Evolutionary conservation across 35 echinoderm and acorn worm species (phyloP), one percentile per base, ranked within the genome.

Genomic region (Anneissia japonica): DNA sequence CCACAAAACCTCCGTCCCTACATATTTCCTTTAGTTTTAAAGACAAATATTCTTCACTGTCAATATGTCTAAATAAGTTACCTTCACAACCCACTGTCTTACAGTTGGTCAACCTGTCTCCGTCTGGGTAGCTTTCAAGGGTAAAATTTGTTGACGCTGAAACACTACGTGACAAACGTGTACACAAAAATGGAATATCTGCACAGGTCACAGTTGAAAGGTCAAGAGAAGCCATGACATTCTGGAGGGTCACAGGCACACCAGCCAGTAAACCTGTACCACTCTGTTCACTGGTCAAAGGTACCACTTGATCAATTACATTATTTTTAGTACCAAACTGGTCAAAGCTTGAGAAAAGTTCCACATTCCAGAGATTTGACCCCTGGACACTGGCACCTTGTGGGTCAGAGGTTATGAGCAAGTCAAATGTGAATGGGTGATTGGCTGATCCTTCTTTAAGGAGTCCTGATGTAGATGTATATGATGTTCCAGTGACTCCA

Each of bases 111-210:
- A 93, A 46, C 28, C 55, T 82, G 26, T 37, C 81, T 28, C 88
- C 91, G 35, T 72, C 32, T 23, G 28, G 37, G 46, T 30, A 45
- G 41, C 91, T 88, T 6, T 79, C 84, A 51, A 97, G 75, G 30
- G 38, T 74, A 38, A 93, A 97, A 4, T 84, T 77, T 30, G 94
- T 91, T 1, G 79, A 43, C 13, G 94, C 80, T 23, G 80, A 46
- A 21, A 51, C 41, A 31, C 84, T 85, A 1, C 86, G 82, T 31
- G 43, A 55, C 4, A 97, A 32, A 23, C 74, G 46, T 23, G 90
- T 83, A 72, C 94, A 97, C 37, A 97, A 36, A 79, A 85, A 93
- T n/a, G 51, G 85, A 6, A 93, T 77, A 31, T 97, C 83, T 9
- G 64, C 23, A 74, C 94, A 97, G 32, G 74, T 36, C 29, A 89